Evolutionary conservation across 2,888 invertebrate genomes (phyloP).

Genomic region (Agonopterix arenella): DNA sequence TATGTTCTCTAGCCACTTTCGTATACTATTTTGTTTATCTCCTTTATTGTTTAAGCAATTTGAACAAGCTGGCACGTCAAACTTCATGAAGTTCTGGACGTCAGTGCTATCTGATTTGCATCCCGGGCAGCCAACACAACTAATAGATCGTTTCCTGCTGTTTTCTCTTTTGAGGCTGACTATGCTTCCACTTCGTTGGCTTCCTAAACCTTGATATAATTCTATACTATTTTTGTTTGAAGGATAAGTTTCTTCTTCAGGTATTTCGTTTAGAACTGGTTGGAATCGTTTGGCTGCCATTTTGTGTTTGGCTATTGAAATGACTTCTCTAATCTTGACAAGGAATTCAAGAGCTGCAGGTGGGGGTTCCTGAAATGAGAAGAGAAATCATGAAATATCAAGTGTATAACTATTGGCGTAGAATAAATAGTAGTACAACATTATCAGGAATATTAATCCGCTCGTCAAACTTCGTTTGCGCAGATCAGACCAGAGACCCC

Average conservation of each 20-base stretch:
- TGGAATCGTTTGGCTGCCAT: slow-evolving; percentile 89
- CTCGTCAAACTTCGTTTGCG: no score
- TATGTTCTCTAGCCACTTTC: slow-evolving; percentile 86
- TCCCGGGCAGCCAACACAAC: slow-evolving; percentile 82
- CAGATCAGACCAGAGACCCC: no score
- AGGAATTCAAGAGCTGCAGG: slow-evolving; percentile 94
- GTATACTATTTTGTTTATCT: slow-evolving; percentile 84
- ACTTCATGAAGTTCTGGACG: slow-evolving; percentile 55
- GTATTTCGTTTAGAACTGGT: slow-evolving; percentile 87
- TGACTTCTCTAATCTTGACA: slow-evolving; percentile 92
- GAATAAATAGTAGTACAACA: no score
- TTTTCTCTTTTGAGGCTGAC: slow-evolving; percentile 79
- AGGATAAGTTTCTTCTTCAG: slow-evolving; percentile 83
- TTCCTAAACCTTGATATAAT: slow-evolving; percentile 61
- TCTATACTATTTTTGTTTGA: slow-evolving; percentile 69
- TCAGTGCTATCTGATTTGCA: slow-evolving; percentile 62
- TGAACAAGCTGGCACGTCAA: slow-evolving; percentile 64
- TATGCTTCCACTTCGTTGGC: slow-evolving; percentile 72
- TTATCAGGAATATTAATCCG: no score
- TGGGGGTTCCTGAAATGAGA: slow-evolving; percentile 85
- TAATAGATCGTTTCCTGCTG: slow-evolving; percentile 70
- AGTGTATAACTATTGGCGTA: no score
- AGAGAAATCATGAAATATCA: no score
- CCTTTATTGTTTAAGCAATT: slow-evolving; percentile 77
- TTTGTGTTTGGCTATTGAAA: slow-evolving; percentile 92